Conservation (phyloP, 2,888 invertebrate genomes). For the Aphidoletes aphidimyza region DNA sequence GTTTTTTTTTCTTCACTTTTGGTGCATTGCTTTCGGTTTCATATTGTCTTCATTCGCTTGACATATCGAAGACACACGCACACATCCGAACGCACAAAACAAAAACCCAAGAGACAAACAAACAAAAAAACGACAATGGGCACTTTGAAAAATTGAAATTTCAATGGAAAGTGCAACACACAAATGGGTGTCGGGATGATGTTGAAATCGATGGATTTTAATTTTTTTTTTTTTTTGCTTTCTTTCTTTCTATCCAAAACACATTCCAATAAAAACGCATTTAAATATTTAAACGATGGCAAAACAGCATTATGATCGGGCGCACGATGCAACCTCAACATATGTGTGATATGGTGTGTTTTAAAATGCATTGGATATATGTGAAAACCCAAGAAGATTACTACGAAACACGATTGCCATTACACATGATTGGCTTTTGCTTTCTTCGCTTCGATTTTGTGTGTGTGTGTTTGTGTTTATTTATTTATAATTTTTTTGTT, state of each 20-base stretch:
- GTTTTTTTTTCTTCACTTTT: too few species aligned
- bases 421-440: conserved; percentile 3
- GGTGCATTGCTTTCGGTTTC: too few species aligned
- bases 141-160: not conserved
- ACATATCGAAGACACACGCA: too few species aligned
- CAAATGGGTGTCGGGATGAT: not conserved
- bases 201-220: not conserved
- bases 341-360: too few species aligned
- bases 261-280: conserved; percentile 31
- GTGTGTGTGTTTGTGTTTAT: too few species aligned
- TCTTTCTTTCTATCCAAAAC: not conserved
- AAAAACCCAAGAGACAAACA: not conserved
- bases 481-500: not conserved
- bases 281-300: conserved; percentile 13
- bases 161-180: not conserved
- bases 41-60: too few species aligned
- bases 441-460: not conserved
- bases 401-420: conserved; percentile 4
- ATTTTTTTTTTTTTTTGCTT: too few species aligned
- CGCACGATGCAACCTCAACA: too few species aligned
- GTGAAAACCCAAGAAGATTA: conserved; percentile 41
- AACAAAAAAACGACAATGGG: too few species aligned
- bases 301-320: conserved; percentile 13
- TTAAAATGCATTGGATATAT: not conserved
- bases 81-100: too few species aligned